phyloP scores from a whole-genome alignment of 2,797 vertebrate genomes.

The Urophycis tenuis region DNA sequence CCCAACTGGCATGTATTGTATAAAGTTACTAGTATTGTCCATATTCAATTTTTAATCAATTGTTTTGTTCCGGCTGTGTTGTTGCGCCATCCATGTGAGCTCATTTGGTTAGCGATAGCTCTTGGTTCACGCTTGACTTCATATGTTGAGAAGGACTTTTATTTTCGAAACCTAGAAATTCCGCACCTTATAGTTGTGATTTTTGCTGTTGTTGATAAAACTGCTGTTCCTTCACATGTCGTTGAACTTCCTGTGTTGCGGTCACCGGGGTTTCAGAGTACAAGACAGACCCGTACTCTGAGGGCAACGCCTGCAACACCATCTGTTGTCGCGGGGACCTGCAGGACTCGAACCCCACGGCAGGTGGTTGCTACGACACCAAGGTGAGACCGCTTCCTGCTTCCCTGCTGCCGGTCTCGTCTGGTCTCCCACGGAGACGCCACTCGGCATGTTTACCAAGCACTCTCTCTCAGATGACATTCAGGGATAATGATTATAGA shows the following conservation, averaged over 20 bases:
- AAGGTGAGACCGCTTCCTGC: slow-evolving; percentile 69
- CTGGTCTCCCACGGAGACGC: background rate
- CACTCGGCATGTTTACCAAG: background rate
- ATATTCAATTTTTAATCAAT: too few species aligned
- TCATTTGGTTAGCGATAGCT: too few species aligned
- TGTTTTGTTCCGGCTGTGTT: too few species aligned
- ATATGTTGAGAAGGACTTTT: too few species aligned
- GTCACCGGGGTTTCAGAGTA: slow-evolving; percentile 72
- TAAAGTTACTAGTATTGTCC: too few species aligned
- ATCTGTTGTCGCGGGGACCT: slow-evolving; percentile 90
- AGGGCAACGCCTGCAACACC: slow-evolving; percentile 80
- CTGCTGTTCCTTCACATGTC: background rate
- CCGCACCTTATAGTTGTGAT: too few species aligned
- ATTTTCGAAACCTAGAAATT: background rate
- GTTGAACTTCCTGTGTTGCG: background rate
- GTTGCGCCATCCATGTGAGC: too few species aligned
- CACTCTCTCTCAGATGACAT: background rate
- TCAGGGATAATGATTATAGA: background rate
- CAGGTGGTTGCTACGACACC: slow-evolving; percentile 87
- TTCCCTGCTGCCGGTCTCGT: background rate
- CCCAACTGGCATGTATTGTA: too few species aligned
- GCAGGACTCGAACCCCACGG: slow-evolving; percentile 55
- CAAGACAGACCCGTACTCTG: slow-evolving; percentile 78
- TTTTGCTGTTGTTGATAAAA: too few species aligned
- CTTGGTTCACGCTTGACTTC: too few species aligned